A percentile compares a stretch with the other conserved stretches of the same genome.
These are phyloP conservation scores for Rhinopomastus cyanomelas DNA, from an alignment of 2,113 vertebrate genomes.

Conservation along the genomic window DNA sequence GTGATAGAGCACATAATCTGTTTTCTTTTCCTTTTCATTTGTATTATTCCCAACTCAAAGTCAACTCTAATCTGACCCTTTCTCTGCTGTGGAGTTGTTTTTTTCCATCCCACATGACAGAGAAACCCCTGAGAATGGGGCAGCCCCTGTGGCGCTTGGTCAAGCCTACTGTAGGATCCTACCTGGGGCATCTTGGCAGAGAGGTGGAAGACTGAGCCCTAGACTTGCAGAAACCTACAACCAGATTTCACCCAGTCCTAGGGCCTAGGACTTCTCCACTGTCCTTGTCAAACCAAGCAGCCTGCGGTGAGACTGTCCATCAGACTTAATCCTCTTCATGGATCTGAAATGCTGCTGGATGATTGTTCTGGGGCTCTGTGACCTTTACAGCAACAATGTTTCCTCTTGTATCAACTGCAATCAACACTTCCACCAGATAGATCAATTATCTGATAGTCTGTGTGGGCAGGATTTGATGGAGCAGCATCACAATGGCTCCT, in stretches of 20 bases:
- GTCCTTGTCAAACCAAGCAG: fast-evolving
- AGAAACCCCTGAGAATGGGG: neutral
- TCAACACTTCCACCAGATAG: neutral
- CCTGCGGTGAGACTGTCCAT: neutral
- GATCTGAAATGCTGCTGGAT: neutral
- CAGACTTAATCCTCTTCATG: neutral
- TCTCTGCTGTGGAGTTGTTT: neutral
- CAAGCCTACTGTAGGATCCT: neutral
- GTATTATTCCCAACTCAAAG: neutral
- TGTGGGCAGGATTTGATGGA: neutral
- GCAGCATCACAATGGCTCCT: neutral
- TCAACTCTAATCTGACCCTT: fast-evolving
- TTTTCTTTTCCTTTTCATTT: neutral
- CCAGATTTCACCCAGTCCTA: too few relatives aligned
- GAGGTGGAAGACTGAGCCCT: neutral
- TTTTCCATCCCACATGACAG: neutral
- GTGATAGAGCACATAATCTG: neutral
- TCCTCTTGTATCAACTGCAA: neutral
- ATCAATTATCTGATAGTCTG: neutral
- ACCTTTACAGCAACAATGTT: neutral
- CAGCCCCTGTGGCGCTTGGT: neutral
- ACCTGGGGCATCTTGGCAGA: fast-evolving
- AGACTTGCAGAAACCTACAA: neutral
- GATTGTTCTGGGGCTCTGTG: neutral
- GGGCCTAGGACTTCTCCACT: neutral